These are phyloP conservation scores for Neoascia interrupta DNA, from an alignment of 2,888 invertebrate species.

Conservation along the genomic window DNA sequence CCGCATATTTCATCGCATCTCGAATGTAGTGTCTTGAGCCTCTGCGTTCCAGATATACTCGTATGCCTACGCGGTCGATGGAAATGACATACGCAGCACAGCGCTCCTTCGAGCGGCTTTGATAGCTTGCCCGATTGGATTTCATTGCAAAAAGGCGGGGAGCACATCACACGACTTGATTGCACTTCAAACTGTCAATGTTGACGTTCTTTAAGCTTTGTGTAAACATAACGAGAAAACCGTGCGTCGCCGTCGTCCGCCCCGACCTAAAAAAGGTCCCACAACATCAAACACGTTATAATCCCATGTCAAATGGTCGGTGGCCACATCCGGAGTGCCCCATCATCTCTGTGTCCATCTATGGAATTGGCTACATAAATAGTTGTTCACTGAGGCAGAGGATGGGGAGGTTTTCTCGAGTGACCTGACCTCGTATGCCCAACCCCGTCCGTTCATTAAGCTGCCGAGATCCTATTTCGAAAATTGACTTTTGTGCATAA, in stretches of 20 bases:
- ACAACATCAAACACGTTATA: slow-evolving; percentile 3
- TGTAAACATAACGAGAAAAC: slow-evolving; percentile 34
- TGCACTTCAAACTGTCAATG: slow-evolving; percentile 63
- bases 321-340: slow-evolving; percentile 40
- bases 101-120: slow-evolving; percentile 15
- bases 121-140: slow-evolving; percentile 41
- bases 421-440: slow-evolving; percentile 3
- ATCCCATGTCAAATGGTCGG: slow-evolving; percentile 41
- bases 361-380: slow-evolving; percentile 44
- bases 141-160: slow-evolving; percentile 8
- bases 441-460: neutral
- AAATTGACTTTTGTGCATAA: slow-evolving; percentile 46
- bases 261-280: slow-evolving; percentile 8
- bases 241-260: slow-evolving; percentile 1
- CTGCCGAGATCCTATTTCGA: slow-evolving; percentile 24
- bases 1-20: slow-evolving; percentile 30
- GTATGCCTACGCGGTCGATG: slow-evolving; percentile 46
- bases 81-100: slow-evolving; percentile 5
- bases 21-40: neutral
- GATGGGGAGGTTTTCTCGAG: neutral
- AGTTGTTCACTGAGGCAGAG: slow-evolving; percentile 21
- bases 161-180: slow-evolving; percentile 1
- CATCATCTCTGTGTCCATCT: slow-evolving; percentile 49
- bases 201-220: slow-evolving; percentile 46
- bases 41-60: slow-evolving; percentile 34